Evolutionary conservation across 1,140 invertebrate species (phyloP).

Genomic region (Diorhabda elongata): DNA sequence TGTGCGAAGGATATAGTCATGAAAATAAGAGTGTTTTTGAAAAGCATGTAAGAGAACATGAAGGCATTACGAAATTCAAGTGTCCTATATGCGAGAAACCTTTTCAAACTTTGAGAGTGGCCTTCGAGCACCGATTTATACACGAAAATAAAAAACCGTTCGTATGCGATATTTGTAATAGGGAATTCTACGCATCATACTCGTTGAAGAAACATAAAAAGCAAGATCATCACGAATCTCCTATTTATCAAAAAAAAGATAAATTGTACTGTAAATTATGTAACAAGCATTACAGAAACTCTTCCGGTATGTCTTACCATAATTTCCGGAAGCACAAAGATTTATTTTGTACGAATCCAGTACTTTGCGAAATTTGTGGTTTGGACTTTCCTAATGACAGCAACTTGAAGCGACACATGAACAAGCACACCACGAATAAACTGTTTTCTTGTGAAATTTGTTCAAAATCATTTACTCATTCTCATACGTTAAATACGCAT

Average conservation of each 20-base stretch:
- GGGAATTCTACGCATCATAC: conserved; percentile 46
- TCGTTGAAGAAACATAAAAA: conserved; percentile 40
- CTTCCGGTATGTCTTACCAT: conserved; percentile 26
- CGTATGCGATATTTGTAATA: conserved; percentile 59
- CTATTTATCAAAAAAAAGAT: conserved; percentile 35
- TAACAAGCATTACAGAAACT: neutral
- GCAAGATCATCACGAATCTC: conserved; percentile 43
- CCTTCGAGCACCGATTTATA: conserved; percentile 43
- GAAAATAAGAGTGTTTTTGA: conserved; percentile 46
- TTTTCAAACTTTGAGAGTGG: conserved; percentile 51
- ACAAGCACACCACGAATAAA: conserved; percentile 46
- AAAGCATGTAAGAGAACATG: conserved; percentile 43
- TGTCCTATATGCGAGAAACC: conserved; percentile 57
- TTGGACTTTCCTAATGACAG: conserved; percentile 55
- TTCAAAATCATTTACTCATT: conserved; percentile 67
- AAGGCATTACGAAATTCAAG: conserved; percentile 50
- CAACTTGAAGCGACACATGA: conserved; percentile 5
- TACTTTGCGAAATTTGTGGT: conserved; percentile 63
- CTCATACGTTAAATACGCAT: conserved; percentile 43
- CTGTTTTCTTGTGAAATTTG: conserved; percentile 72
- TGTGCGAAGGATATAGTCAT: conserved; percentile 46
- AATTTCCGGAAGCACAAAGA: conserved; percentile 58
- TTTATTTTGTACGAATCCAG: conserved; percentile 65
- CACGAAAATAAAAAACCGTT: conserved; percentile 60
- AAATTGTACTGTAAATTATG: conserved; percentile 43